A percentile compares a stretch with the other conserved stretches of the same genome.
Evolutionary conservation across 1,140 invertebrate genomes (phyloP).

Genomic region (Aricia agestis): DNA sequence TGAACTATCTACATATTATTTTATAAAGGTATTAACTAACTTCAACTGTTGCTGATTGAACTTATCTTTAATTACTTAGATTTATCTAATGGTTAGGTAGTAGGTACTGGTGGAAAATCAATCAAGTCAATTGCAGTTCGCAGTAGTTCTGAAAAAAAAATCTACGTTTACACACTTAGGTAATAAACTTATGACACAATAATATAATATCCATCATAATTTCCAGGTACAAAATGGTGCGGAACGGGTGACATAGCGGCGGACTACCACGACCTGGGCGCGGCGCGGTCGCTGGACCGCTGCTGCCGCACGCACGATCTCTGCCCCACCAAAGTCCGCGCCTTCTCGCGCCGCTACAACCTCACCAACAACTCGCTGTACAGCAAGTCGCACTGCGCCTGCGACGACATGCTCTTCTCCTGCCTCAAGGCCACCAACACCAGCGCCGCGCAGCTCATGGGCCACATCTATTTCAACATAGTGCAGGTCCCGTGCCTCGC

Average conservation of each 20-base stretch:
- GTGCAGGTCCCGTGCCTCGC: slow-evolving; percentile 87
- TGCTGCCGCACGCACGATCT: slow-evolving; percentile 92
- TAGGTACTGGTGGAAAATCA: no score
- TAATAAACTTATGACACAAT: no score
- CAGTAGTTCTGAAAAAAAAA: no score
- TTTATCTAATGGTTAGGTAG: no score
- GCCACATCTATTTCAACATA: slow-evolving; percentile 92
- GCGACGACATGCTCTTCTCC: slow-evolving; percentile 87
- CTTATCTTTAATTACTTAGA: no score
- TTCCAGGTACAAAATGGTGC: slow-evolving; percentile 92
- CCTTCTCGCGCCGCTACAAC: slow-evolving; percentile 85
- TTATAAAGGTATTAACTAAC: no score
- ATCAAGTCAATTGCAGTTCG: no score
- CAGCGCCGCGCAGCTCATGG: slow-evolving; percentile 85
- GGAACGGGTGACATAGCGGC: slow-evolving; percentile 89
- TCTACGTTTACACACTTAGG: no score
- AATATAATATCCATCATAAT: slow-evolving; percentile 2
- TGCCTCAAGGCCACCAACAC: slow-evolving; percentile 86
- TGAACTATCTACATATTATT: no score
- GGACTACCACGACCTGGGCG: slow-evolving; percentile 89
- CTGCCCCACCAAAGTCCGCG: slow-evolving; percentile 83
- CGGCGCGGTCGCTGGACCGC: slow-evolving; percentile 82
- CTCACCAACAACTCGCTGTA: slow-evolving; percentile 89
- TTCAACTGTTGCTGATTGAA: no score
- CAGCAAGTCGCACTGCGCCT: slow-evolving; percentile 92